Evolutionary conservation across 1,140 invertebrate species (phyloP).

Genomic region (Pseudomyrmex concolor): DNA sequence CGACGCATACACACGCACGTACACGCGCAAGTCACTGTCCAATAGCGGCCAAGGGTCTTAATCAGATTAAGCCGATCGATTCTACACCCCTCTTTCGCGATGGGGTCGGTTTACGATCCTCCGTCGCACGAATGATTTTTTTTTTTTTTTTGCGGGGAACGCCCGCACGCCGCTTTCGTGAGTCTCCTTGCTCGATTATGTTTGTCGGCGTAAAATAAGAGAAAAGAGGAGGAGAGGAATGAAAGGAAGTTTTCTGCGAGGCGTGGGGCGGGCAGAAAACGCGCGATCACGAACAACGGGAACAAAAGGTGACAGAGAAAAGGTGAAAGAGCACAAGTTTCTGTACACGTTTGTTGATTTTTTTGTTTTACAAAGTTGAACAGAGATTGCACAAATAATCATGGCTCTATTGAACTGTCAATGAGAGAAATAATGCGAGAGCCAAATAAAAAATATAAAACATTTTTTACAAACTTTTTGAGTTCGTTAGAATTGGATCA

Average conservation of each 20-base stretch:
- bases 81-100: slow-evolving; percentile 60
- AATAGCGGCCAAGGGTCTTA: slow-evolving; percentile 68
- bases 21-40: slow-evolving; percentile 37
- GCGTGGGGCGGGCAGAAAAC: not conserved
- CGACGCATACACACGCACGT: slow-evolving; percentile 5
- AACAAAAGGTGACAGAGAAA: slow-evolving; percentile 32
- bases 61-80: slow-evolving; percentile 76
- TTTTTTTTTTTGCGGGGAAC: not conserved
- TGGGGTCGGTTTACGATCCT: slow-evolving; percentile 50
- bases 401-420: too few relatives aligned
- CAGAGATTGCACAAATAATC: too few relatives aligned
- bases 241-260: not conserved
- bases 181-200: slow-evolving; percentile 35
- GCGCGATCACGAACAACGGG: slow-evolving; percentile 1
- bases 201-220: slow-evolving; percentile 30
- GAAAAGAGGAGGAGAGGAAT: not conserved
- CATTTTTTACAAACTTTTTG: too few relatives aligned
- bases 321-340: slow-evolving; percentile 6
- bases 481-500: too few relatives aligned
- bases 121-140: slow-evolving; percentile 50
- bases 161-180: slow-evolving; percentile 14
- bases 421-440: too few relatives aligned
- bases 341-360: too few relatives aligned
- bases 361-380: too few relatives aligned
- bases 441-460: too few relatives aligned